Percentiles rank a stretch among this genome's conserved stretches.
Evolutionary conservation across 2,797 vertebrate genomes (phyloP).

Genomic region (Euphonia xanthogaster): DNA sequence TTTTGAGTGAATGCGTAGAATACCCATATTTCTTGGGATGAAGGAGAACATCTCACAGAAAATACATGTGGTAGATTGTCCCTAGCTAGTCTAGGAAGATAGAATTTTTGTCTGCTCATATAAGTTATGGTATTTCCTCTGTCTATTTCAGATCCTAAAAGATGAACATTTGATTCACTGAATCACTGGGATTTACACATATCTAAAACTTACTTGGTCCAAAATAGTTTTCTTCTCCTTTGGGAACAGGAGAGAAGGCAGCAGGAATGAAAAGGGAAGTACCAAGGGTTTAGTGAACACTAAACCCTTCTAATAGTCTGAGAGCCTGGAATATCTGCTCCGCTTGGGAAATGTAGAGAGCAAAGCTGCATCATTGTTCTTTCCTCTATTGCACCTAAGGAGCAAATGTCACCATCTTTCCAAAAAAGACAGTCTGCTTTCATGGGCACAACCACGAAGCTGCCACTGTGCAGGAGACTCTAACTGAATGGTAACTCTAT

Average conservation of each 20-base stretch:
- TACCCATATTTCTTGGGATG: not conserved
- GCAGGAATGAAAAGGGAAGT: not conserved
- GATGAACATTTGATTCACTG: not conserved
- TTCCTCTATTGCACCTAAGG: not conserved
- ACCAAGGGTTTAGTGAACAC: too few species aligned
- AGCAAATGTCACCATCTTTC: not conserved
- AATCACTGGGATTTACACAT: not conserved
- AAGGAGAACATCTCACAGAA: not conserved
- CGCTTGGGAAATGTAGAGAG: not conserved
- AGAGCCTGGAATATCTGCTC: not conserved
- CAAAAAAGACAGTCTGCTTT: not conserved
- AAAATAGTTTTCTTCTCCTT: not conserved
- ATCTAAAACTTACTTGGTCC: not conserved
- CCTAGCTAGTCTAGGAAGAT: not conserved
- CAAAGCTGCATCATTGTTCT: not conserved
- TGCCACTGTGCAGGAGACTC: not conserved
- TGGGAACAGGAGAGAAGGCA: not conserved
- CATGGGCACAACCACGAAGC: not conserved
- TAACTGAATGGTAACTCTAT: not conserved
- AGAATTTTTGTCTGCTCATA: not conserved
- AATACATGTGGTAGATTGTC: not conserved
- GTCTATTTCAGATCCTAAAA: not conserved
- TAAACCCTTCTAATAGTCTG: not conserved
- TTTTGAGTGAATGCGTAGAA: not conserved
- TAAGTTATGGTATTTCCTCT: not conserved